Percentiles rank a stretch among this genome's conserved stretches.
Conservation (phyloP, 2,888 invertebrate genomes). For the Campoplex nolae region DNA sequence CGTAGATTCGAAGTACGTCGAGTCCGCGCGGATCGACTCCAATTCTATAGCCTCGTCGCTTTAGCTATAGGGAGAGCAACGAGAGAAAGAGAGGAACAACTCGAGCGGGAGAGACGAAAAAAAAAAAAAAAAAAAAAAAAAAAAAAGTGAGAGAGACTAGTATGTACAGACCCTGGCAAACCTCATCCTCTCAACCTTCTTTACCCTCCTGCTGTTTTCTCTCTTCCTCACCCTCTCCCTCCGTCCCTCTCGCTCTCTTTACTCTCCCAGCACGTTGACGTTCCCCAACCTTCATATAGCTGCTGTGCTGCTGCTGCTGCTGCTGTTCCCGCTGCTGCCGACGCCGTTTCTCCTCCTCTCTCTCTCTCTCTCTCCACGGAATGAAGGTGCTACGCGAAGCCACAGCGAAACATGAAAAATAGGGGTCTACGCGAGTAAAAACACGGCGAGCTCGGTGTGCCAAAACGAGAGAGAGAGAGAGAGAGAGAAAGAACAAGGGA, state of each 20-base stretch:
- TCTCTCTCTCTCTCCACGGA: slow-evolving; percentile 69
- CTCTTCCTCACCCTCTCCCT: slow-evolving; percentile 65
- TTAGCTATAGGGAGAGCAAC: background rate
- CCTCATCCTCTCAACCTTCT: slow-evolving; percentile 61
- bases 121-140: background rate
- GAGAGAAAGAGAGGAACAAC: slow-evolving; percentile 37
- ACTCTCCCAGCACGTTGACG: slow-evolving; percentile 60
- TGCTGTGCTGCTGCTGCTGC: slow-evolving; percentile 44
- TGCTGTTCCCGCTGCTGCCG: slow-evolving; percentile 64
- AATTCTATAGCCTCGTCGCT: slow-evolving; percentile 50
- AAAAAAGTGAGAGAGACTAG: slow-evolving; percentile 14
- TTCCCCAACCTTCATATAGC: slow-evolving; percentile 46
- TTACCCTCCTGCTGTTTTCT: slow-evolving; percentile 47
- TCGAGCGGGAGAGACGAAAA: slow-evolving; percentile 54
- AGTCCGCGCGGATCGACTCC: slow-evolving; percentile 80
- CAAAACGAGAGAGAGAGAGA: slow-evolving; percentile 49
- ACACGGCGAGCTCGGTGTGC: slow-evolving; percentile 77
- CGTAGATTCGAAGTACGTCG: slow-evolving; percentile 70
- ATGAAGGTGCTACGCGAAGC: slow-evolving; percentile 84
- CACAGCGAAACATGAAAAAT: slow-evolving; percentile 85
- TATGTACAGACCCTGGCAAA: slow-evolving; percentile 62
- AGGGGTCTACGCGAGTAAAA: slow-evolving; percentile 84
- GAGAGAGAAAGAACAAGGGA: slow-evolving; percentile 69
- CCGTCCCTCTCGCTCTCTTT: slow-evolving; percentile 65
- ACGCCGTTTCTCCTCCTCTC: slow-evolving; percentile 43